Percentiles rank a stretch among this genome's conserved stretches.
Conservation (phyloP, 1,140 invertebrate genomes). For the Drosophila miranda region DNA sequence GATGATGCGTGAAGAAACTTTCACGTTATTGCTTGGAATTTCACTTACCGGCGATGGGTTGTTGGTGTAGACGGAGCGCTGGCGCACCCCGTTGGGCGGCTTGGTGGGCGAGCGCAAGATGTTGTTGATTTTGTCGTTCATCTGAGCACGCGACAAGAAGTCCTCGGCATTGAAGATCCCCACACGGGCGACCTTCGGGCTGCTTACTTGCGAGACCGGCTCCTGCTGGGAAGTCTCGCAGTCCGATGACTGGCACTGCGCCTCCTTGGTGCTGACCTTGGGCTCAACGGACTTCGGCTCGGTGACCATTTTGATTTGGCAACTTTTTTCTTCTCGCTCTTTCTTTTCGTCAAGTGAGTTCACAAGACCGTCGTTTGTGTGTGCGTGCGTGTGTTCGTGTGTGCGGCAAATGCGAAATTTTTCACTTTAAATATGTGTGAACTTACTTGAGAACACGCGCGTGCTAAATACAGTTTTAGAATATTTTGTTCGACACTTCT, state of each 20-base stretch:
- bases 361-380: too few species aligned
- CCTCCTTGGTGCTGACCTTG: slow-evolving; percentile 57
- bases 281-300: slow-evolving; percentile 19
- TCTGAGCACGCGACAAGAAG: slow-evolving; percentile 70
- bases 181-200: slow-evolving; percentile 60
- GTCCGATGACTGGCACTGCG: slow-evolving; percentile 57
- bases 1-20: slow-evolving; percentile 15
- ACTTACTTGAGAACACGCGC: too few species aligned
- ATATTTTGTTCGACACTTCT: too few species aligned
- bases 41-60: slow-evolving; percentile 68
- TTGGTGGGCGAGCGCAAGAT: slow-evolving; percentile 75
- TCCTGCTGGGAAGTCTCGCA: slow-evolving; percentile 47
- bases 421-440: too few species aligned
- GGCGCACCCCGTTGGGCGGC: slow-evolving; percentile 66
- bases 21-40: too few species aligned
- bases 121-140: slow-evolving; percentile 78
- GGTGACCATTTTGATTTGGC: slow-evolving; percentile 45
- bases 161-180: slow-evolving; percentile 77
- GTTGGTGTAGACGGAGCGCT: slow-evolving; percentile 78
- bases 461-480: too few species aligned
- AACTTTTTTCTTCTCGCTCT: too few species aligned
- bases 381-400: too few species aligned
- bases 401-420: too few species aligned
- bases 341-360: too few species aligned
- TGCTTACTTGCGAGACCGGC: slow-evolving; percentile 15